Percentiles rank a stretch among this genome's conserved stretches.
Evolutionary conservation across 1,140 invertebrate genomes (phyloP).

Genomic region (Watersipora subatra): DNA sequence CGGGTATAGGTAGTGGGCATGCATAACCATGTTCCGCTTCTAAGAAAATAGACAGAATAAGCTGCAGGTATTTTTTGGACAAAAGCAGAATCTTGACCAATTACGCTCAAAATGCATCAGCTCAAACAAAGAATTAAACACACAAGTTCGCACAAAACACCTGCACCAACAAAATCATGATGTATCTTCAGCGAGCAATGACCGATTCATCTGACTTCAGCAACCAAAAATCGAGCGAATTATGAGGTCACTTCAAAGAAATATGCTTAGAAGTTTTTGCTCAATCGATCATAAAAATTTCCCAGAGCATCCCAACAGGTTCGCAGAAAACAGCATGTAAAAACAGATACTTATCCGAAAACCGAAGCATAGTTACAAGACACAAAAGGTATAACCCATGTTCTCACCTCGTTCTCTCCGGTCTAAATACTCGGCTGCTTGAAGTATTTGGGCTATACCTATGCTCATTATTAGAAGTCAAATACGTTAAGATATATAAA

Average conservation of each 20-base stretch:
- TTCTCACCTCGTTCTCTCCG: conserved; percentile 42
- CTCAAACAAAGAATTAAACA: background rate
- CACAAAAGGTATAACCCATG: background rate
- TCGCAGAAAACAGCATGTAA: background rate
- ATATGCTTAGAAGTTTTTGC: background rate
- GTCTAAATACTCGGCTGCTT: conserved; percentile 70
- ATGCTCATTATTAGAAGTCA: conserved; percentile 42
- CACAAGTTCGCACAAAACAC: background rate
- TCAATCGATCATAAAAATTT: too few species aligned
- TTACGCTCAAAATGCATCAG: background rate
- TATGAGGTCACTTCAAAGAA: background rate
- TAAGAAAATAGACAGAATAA: conserved; percentile 35
- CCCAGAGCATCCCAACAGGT: too few species aligned
- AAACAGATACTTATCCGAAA: background rate
- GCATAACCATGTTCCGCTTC: conserved; percentile 83
- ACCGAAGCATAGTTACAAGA: background rate
- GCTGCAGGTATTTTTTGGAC: too few species aligned
- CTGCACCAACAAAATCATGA: too few species aligned
- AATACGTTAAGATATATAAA: background rate
- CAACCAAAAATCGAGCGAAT: background rate
- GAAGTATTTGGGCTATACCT: conserved; percentile 68
- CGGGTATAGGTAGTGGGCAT: conserved; percentile 62
- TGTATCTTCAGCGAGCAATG: too few species aligned
- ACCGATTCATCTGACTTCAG: background rate
- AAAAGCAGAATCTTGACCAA: too few species aligned